Conservation (phyloP, 2,888 invertebrate genomes). For the Kuschelorhynchus macadamiae region DNA sequence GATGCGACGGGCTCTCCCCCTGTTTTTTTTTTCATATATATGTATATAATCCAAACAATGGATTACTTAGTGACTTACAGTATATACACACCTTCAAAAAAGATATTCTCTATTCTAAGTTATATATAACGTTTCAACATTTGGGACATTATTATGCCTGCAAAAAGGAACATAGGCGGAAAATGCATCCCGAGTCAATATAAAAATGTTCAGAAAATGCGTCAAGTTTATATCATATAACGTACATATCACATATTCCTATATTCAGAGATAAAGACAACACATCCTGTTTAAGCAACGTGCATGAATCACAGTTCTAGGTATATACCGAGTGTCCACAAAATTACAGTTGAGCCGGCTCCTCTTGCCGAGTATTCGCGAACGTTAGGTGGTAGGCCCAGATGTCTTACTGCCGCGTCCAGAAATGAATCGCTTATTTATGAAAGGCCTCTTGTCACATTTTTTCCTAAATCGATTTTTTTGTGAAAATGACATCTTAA, state of each 20-base stretch:
- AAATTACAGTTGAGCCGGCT: too few relatives aligned
- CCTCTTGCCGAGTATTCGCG: too few relatives aligned
- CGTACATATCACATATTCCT: constrained; percentile 68
- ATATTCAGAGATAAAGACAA: constrained; percentile 22
- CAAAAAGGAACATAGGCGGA: constrained; percentile 57
- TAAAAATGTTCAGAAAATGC: constrained; percentile 67
- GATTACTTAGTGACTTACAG: constrained; percentile 8
- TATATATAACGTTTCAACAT: constrained; percentile 1
- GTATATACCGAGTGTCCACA: too few relatives aligned
- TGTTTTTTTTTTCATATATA: too few relatives aligned
- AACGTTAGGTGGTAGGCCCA: too few relatives aligned
- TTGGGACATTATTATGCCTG: constrained; percentile 48
- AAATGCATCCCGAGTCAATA: constrained; percentile 66
- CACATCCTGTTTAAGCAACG: constrained; percentile 18
- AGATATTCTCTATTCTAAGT: constrained; percentile 20
- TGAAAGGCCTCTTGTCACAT: too few relatives aligned
- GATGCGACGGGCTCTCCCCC: too few relatives aligned
- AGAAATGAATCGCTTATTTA: too few relatives aligned
- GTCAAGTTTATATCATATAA: constrained; percentile 63
- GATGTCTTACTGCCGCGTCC: too few relatives aligned
- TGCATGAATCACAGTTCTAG: constrained; percentile 28
- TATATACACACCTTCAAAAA: constrained; percentile 20
- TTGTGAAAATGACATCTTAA: too few relatives aligned
- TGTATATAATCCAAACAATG: constrained; percentile 3
- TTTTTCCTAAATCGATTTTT: too few relatives aligned